Conservation (phyloP, 2,113 vertebrate genomes). For the Crotalus tigris region DNA sequence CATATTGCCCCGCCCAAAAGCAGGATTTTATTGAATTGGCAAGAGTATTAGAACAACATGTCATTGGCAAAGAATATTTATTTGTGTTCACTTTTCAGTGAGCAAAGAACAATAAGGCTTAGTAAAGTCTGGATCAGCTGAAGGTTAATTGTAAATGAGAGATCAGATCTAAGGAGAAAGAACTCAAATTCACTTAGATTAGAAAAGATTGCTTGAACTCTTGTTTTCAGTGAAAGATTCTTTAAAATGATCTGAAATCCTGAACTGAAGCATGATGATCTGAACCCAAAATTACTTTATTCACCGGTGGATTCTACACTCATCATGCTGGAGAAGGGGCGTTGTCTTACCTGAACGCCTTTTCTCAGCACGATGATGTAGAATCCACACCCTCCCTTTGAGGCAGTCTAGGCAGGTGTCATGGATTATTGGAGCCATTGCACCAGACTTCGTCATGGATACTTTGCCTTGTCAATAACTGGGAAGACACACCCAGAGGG, state of each 20-base stretch:
- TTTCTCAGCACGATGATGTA: too few relatives aligned
- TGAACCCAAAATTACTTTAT: not conserved
- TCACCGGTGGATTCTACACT: too few relatives aligned
- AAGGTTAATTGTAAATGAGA: not conserved
- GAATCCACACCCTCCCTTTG: too few relatives aligned
- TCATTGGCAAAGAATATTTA: not conserved
- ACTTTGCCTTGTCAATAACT: too few relatives aligned
- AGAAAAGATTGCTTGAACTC: not conserved
- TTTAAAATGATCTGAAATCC: not conserved
- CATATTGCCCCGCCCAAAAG: not conserved
- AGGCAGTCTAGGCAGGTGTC: too few relatives aligned
- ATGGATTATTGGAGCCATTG: too few relatives aligned
- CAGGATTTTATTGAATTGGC: not conserved
- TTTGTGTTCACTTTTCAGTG: not conserved
- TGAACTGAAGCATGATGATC: not conserved
- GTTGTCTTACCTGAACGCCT: too few relatives aligned
- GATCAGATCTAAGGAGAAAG: not conserved
- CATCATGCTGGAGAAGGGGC: too few relatives aligned
- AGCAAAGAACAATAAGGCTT: not conserved
- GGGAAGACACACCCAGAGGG: too few relatives aligned
- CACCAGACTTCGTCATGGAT: too few relatives aligned
- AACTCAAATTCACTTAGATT: not conserved
- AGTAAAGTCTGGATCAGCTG: not conserved
- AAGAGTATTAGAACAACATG: not conserved
- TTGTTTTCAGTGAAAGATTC: not conserved